Conservation (phyloP, 2,797 vertebrate genomes). For the Jordanella pulchra region DNA sequence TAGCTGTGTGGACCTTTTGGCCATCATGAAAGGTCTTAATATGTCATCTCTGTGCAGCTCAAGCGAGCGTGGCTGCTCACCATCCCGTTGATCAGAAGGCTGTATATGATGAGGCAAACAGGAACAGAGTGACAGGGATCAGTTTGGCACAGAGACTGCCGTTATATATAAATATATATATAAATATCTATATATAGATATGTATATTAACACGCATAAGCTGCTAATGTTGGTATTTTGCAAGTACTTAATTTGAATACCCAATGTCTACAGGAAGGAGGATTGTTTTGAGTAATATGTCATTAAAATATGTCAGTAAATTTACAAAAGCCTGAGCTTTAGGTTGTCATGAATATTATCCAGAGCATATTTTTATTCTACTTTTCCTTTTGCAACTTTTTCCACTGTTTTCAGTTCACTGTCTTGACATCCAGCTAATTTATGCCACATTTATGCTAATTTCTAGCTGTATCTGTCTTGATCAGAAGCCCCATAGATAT, state of each 20-base stretch:
- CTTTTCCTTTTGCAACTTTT: neutral
- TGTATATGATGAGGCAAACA: slow-evolving; percentile 14
- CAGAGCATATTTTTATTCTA: neutral
- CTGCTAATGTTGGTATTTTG: slow-evolving; percentile 1
- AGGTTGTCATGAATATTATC: neutral
- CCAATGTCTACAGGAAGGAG: neutral
- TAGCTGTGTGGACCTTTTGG: slow-evolving; percentile 29
- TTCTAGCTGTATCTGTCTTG: neutral
- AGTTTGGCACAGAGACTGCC: slow-evolving; percentile 9
- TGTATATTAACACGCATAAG: too few relatives aligned
- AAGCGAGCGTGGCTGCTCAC: slow-evolving; percentile 19
- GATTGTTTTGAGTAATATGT: neutral
- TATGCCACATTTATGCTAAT: neutral
- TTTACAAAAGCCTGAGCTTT: neutral
- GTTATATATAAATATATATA: too few relatives aligned
- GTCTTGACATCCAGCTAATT: neutral
- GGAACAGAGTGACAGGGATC: slow-evolving; percentile 22
- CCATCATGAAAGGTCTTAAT: slow-evolving; percentile 52
- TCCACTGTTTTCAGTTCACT: neutral
- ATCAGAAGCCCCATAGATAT: neutral
- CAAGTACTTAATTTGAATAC: slow-evolving; percentile 3
- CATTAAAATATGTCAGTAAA: neutral
- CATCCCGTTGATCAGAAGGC: slow-evolving; percentile 20
- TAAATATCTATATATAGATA: too few relatives aligned
- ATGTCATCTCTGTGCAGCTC: slow-evolving; percentile 35